A percentile compares a stretch with the other conserved stretches of the same genome.
Conservation (phyloP, 2,797 vertebrate genomes). For the Trachurus trachurus region DNA sequence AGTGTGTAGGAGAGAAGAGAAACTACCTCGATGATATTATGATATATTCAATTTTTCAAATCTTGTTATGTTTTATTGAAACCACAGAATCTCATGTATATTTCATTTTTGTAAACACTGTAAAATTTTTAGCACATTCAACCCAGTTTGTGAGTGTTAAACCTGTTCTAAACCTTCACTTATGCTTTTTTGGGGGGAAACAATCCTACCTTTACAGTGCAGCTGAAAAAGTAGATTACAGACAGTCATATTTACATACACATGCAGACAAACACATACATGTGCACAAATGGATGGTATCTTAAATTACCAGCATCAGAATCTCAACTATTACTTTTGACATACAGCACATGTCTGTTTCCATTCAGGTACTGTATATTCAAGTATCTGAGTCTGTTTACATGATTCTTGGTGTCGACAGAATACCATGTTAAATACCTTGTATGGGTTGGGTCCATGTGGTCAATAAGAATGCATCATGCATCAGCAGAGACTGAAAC, state of each 20-base stretch:
- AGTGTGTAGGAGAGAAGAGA: background rate
- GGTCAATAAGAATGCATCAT: background rate
- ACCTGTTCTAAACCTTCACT: background rate
- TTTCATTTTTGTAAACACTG: background rate
- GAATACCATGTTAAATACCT: conserved; percentile 8
- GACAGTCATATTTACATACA: no score
- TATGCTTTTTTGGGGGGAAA: no score
- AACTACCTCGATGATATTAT: background rate
- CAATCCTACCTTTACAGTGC: no score
- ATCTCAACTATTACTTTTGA: background rate
- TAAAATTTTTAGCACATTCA: background rate
- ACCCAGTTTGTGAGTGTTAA: background rate
- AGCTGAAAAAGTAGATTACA: no score
- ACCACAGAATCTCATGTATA: background rate
- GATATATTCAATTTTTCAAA: no score
- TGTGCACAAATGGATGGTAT: no score
- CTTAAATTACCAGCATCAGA: background rate
- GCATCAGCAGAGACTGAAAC: background rate
- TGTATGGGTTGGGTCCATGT: conserved; percentile 27
- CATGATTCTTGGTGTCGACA: conserved; percentile 20
- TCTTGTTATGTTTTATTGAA: no score
- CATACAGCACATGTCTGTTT: background rate
- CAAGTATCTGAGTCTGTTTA: background rate
- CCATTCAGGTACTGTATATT: background rate
- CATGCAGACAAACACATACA: no score